Base-by-base conservation (phyloP, 1,140 invertebrate species). In the Eubasilissa regina region DNA sequence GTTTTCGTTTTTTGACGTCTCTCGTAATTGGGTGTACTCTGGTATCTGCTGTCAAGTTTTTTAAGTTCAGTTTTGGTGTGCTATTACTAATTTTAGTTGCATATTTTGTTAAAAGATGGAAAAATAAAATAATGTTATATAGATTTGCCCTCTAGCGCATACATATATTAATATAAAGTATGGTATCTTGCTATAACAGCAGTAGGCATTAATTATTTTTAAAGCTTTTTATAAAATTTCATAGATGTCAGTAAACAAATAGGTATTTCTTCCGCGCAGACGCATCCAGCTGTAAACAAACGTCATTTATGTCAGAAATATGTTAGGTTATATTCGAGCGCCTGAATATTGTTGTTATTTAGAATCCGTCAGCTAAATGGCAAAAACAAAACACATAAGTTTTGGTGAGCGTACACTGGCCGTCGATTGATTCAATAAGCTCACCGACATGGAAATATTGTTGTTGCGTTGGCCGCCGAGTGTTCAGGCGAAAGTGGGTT, bases 231-330 rank as follows among this genome's bases (percentile, higher is more conserved):
- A 9, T 11, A 21, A 17, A 62, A 25, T 68, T 45, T 43, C 13
- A 7, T 68, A 68, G 64, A 62, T 62, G 21, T 0, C 11, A 35
- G 25, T 35, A 35, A 35, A 35, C 1, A 62, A 13, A 45, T 15
- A 45, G 64, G 45, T 43, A 47, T 68, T 44, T 15, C 13, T n/a
- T 68, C 51, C 68, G 79, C 79, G 79, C 79, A 80, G 75, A 3
- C 74, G 79, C 75, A 45, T 48, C 45, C 11, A 19, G 15, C 66
- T 53, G 75, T 80, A 80, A 80, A 80, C 79, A 80, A 80, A 80
- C 62, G 79, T 73, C 79, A 80, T 64, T 74, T 44, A 51, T 72
- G 55, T 73, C 47, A 77, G 60, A 64, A 48, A 25, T 19, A 47
- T 21, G 53, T n/a, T 55, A 76, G 78, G 78, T 80, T 80, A 72